phyloP scores from a whole-genome alignment of 2,888 invertebrate genomes.

The Chirona hameri region DNA sequence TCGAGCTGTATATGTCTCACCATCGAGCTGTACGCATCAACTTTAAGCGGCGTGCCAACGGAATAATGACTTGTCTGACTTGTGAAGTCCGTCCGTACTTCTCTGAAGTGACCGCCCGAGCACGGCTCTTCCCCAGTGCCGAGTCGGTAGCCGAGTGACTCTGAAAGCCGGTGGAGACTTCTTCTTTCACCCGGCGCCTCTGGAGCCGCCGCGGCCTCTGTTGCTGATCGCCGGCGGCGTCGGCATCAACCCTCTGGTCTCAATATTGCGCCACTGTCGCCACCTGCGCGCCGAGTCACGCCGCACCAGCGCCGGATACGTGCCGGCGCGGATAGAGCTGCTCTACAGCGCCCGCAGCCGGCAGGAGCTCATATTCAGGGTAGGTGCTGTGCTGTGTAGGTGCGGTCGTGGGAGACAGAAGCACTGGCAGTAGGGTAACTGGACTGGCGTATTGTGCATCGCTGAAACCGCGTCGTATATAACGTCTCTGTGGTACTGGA shows the following conservation, averaged over 20 bases:
- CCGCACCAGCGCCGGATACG: conserved; percentile 32
- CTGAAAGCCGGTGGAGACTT: conserved; percentile 50
- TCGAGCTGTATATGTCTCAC: too few species aligned
- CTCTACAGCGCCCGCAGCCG: conserved; percentile 47
- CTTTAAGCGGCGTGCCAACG: too few species aligned
- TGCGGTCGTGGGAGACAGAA: too few species aligned
- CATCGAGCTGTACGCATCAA: too few species aligned
- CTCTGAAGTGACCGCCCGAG: too few species aligned
- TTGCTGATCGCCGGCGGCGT: conserved; percentile 52
- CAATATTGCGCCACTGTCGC: conserved; percentile 46
- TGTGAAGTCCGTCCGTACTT: too few species aligned
- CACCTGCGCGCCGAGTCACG: conserved; percentile 39
- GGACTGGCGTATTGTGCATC: too few species aligned
- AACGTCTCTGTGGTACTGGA: too few species aligned
- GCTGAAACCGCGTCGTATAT: too few species aligned
- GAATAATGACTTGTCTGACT: too few species aligned
- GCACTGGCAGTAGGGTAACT: too few species aligned
- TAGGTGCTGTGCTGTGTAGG: too few species aligned
- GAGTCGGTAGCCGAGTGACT: conserved; percentile 44
- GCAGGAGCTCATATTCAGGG: conserved; percentile 49
- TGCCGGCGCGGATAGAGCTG: conserved; percentile 42
- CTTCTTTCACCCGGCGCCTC: conserved; percentile 43
- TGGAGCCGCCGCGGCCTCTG: conserved; percentile 37
- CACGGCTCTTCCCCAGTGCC: conserved; percentile 47
- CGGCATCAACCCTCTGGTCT: conserved; percentile 51